Conservation (phyloP, 2,888 invertebrate species). For the Caenorhabditis panamensis region DNA sequence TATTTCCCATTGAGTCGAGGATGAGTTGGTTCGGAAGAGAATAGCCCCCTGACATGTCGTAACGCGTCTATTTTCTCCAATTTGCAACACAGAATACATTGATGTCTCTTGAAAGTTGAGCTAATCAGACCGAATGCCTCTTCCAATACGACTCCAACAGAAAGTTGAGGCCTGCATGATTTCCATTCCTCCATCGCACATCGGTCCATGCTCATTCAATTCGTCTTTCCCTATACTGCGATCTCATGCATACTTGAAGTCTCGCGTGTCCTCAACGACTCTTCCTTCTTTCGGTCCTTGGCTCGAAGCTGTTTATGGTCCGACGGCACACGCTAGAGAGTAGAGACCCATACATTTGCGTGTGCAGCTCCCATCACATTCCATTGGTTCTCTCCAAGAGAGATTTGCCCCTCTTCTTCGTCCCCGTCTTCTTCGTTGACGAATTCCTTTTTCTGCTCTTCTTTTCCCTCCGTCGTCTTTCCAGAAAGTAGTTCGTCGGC, state of each 20-base stretch:
- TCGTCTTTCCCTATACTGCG: background rate
- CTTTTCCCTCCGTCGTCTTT: constrained; percentile 21
- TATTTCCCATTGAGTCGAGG: too few relatives aligned
- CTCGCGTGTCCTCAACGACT: constrained; percentile 24
- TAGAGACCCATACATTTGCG: constrained; percentile 33
- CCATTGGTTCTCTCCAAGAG: background rate
- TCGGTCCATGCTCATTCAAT: background rate
- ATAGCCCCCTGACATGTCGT: too few relatives aligned
- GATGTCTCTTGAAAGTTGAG: too few relatives aligned
- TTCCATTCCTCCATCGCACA: too few relatives aligned
- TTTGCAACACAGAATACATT: too few relatives aligned
- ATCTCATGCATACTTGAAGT: constrained; percentile 48
- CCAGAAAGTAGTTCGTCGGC: constrained; percentile 26
- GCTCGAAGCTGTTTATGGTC: constrained; percentile 9
- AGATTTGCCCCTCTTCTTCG: constrained; percentile 28
- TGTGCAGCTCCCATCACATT: constrained; percentile 9
- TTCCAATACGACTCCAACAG: too few relatives aligned
- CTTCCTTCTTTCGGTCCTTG: constrained; percentile 1
- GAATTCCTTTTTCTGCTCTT: background rate
- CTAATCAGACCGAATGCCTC: too few relatives aligned
- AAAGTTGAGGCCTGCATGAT: too few relatives aligned
- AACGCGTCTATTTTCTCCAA: too few relatives aligned
- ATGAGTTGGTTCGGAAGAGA: too few relatives aligned
- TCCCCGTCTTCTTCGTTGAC: background rate
- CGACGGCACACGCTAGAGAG: background rate